These are phyloP conservation scores for Dissostichus mawsoni DNA, from an alignment of 2,113 vertebrate genomes.

Conservation along the genomic window DNA sequence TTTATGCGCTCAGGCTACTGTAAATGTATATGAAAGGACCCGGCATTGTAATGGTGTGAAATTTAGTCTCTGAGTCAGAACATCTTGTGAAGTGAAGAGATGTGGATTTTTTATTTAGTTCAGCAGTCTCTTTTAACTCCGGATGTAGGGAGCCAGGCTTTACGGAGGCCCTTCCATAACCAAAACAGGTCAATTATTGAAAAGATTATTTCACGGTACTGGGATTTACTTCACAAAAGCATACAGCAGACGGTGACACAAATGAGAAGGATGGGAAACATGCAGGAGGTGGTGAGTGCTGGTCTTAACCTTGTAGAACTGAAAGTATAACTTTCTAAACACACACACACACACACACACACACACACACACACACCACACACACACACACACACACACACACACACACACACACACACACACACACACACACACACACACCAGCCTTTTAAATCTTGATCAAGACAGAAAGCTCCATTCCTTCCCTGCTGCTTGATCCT, in stretches of 20 bases:
- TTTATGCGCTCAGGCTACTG: conserved; percentile 64
- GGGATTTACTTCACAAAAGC: conserved; percentile 50
- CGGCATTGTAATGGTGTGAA: conserved; percentile 71
- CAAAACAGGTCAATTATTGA: conserved; percentile 73
- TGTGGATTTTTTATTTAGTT: conserved; percentile 61
- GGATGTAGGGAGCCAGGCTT: conserved; percentile 25
- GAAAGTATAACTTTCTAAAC: conserved; percentile 22
- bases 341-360: not conserved
- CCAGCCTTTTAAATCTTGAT: conserved; percentile 62
- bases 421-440: conserved; percentile 12
- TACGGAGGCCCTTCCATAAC: conserved; percentile 55
- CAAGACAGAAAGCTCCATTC: conserved; percentile 62
- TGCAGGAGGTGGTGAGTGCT: conserved; percentile 24
- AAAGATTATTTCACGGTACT: conserved; percentile 60
- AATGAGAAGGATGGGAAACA: conserved; percentile 29
- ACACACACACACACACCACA: not conserved
- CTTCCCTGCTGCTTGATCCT: conserved; percentile 61
- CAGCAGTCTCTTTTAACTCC: conserved; percentile 36
- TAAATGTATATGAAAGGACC: conserved; percentile 68
- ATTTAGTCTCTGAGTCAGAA: conserved; percentile 69
- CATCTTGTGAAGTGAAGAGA: conserved; percentile 60
- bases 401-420: conserved; percentile 13
- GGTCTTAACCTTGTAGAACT: conserved; percentile 42
- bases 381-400: conserved; percentile 17
- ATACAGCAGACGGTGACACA: conserved; percentile 31